Evolutionary conservation across 2,797 vertebrate species (phyloP).

Genomic region (Antennarius maculatus): DNA sequence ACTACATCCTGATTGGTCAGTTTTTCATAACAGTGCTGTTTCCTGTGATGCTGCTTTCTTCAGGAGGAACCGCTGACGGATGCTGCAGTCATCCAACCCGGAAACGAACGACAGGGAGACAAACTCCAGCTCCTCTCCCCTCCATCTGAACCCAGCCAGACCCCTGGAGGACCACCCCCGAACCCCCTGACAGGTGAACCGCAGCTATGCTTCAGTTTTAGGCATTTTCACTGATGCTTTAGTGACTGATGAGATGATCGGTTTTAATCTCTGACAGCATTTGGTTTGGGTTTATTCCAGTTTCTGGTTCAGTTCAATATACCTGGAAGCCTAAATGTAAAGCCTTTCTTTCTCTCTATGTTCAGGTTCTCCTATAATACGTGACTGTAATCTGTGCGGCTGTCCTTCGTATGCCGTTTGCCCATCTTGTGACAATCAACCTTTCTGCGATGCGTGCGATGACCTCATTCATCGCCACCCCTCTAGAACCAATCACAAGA

Average conservation of each 20-base stretch:
- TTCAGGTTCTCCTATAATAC: slow-evolving; percentile 11
- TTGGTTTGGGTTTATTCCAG: too few species aligned
- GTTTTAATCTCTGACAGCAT: too few species aligned
- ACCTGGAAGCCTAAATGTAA: background rate
- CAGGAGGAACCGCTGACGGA: slow-evolving; percentile 39
- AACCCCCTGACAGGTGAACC: slow-evolving; percentile 48
- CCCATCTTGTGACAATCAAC: slow-evolving; percentile 73
- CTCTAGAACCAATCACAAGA: slow-evolving; percentile 76
- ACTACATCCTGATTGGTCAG: too few species aligned
- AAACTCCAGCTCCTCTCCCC: background rate
- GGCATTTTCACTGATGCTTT: too few species aligned
- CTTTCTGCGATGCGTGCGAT: slow-evolving; percentile 83
- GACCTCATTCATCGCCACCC: slow-evolving; percentile 84
- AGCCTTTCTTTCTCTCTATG: background rate
- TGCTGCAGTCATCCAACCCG: background rate
- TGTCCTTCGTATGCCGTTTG: slow-evolving; percentile 75
- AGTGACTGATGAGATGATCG: too few species aligned
- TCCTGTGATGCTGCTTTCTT: background rate
- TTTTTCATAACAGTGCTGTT: background rate
- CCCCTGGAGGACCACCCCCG: background rate
- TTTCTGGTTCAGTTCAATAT: background rate
- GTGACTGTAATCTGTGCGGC: slow-evolving; percentile 75
- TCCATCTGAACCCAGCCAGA: slow-evolving; percentile 15
- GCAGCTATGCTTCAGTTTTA: too few species aligned
- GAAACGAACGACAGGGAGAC: slow-evolving; percentile 32